phyloP scores from a whole-genome alignment of 2,113 vertebrate species.

The Pseudonaja textilis region DNA sequence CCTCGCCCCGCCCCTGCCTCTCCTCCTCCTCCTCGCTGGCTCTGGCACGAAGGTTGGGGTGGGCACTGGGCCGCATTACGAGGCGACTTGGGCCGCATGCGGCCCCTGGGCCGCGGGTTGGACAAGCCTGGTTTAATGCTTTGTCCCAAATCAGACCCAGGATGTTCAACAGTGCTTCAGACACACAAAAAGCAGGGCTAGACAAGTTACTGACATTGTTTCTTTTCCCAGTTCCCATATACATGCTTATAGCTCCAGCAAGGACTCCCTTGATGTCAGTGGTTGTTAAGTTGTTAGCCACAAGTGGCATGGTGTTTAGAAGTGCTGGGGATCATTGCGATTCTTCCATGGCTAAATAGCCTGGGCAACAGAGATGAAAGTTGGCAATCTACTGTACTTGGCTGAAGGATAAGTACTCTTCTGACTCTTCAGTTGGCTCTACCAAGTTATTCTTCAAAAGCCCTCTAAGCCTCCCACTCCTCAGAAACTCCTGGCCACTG shows the following conservation, averaged over 20 bases:
- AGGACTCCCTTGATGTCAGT: background rate
- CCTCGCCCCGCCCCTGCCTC: too few relatives aligned
- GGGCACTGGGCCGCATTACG: too few relatives aligned
- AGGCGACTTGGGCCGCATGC: too few relatives aligned
- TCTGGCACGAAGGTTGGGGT: too few relatives aligned
- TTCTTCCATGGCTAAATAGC: background rate
- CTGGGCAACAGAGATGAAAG: background rate
- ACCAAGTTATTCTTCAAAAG: background rate
- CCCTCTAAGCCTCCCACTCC: background rate
- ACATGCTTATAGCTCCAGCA: background rate
- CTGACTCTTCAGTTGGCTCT: background rate
- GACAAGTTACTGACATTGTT: background rate
- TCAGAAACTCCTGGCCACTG: background rate
- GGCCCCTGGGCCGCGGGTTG: too few relatives aligned
- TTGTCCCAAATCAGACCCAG: background rate
- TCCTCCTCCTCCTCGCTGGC: too few relatives aligned
- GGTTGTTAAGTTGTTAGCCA: background rate
- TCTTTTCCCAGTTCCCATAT: background rate
- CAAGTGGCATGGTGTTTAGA: background rate
- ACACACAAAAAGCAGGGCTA: background rate
- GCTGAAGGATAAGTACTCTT: background rate
- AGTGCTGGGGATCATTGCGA: background rate
- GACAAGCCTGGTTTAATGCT: conserved; percentile 26
- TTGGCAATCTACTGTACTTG: background rate
- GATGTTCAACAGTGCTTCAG: background rate